Percentiles rank a stretch among this genome's conserved stretches.
Evolutionary conservation across 2,797 vertebrate genomes (phyloP).

Genomic region (Miichthys miiuy): DNA sequence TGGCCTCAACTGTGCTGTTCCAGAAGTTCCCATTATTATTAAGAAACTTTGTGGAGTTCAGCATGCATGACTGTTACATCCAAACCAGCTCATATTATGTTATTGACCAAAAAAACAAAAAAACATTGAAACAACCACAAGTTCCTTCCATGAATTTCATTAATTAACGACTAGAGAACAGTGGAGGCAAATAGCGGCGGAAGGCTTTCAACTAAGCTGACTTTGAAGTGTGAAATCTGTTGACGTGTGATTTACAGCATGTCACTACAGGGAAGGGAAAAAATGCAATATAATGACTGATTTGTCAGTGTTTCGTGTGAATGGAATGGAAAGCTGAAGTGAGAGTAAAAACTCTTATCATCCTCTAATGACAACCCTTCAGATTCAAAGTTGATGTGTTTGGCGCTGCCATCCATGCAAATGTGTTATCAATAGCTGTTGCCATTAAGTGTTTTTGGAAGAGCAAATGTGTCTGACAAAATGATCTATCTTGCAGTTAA

Average conservation of each 20-base stretch:
- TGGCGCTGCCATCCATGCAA: background rate
- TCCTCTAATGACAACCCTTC: conserved; percentile 5
- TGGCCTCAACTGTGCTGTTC: background rate
- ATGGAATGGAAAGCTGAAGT: background rate
- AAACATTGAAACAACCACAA: background rate
- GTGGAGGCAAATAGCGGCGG: conserved; percentile 9
- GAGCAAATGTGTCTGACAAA: conserved; percentile 1
- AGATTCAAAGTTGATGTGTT: background rate
- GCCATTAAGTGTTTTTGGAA: conserved; percentile 1
- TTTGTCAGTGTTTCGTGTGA: background rate
- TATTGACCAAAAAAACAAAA: background rate
- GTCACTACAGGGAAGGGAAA: conserved; percentile 8
- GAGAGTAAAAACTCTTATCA: background rate
- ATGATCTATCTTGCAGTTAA: background rate
- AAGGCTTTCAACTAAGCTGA: conserved; percentile 17
- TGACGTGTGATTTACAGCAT: background rate
- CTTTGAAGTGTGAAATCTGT: conserved; percentile 12
- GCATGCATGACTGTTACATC: background rate
- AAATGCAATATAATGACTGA: conserved; percentile 5
- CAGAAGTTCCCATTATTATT: background rate
- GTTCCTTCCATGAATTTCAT: conserved; percentile 4
- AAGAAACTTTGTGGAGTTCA: background rate
- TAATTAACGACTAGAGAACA: conserved; percentile 18
- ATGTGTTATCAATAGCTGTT: background rate
- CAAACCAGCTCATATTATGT: background rate